Percentiles rank a stretch among this genome's conserved stretches.
Evolutionary conservation across 2,797 vertebrate genomes (phyloP).

Genomic region (Helostoma temminkii): DNA sequence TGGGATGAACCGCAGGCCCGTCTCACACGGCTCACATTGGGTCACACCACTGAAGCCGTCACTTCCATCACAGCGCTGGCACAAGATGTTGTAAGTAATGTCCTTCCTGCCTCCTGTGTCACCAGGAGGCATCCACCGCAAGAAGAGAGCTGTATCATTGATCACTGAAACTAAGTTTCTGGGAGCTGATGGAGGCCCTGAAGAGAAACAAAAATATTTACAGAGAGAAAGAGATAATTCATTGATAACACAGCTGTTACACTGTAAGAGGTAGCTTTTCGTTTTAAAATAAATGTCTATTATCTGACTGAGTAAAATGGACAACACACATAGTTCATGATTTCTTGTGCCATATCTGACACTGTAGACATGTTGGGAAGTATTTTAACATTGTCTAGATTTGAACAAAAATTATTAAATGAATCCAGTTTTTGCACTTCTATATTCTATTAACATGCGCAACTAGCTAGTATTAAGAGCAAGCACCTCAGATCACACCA

Average conservation of each 20-base stretch:
- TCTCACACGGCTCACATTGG: slow-evolving; percentile 92
- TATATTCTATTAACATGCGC: not conserved
- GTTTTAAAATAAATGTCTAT: not conserved
- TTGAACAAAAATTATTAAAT: slow-evolving; percentile 8
- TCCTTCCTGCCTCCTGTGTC: slow-evolving; percentile 95
- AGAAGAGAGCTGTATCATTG: slow-evolving; percentile 95
- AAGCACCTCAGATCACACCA: not conserved
- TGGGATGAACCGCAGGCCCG: slow-evolving; percentile 92
- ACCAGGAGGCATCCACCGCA: slow-evolving; percentile 95
- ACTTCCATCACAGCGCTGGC: slow-evolving; percentile 88
- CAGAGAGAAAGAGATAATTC: slow-evolving; percentile 6
- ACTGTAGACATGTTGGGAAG: not conserved
- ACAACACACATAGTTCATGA: not conserved
- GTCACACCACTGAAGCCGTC: slow-evolving; percentile 49
- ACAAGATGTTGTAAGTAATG: slow-evolving; percentile 93
- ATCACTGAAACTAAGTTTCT: slow-evolving; percentile 93
- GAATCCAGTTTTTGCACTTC: not conserved
- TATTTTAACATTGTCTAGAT: not conserved
- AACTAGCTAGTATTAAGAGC: not conserved
- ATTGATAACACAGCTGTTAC: not conserved
- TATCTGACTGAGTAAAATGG: not conserved
- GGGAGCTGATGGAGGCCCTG: slow-evolving; percentile 95
- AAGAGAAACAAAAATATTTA: slow-evolving; percentile 27
- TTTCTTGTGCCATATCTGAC: slow-evolving; percentile 1
- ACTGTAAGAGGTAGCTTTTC: not conserved